These are phyloP conservation scores for Drosophila orena DNA, from an alignment of 1,140 invertebrate genomes.

Conservation along the genomic window DNA sequence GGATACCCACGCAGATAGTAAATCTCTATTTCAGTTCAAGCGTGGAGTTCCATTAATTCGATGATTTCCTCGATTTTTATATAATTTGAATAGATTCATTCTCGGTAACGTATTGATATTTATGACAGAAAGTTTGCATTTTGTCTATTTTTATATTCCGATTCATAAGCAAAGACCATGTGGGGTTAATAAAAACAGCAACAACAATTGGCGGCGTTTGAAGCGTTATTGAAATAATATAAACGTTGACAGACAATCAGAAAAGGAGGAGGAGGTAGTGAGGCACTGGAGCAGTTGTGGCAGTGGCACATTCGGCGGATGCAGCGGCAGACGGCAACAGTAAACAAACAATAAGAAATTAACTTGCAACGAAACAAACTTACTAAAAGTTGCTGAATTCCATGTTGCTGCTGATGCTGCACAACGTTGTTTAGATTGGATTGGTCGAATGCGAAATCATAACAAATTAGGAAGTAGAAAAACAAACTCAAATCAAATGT, in stretches of 20 bases:
- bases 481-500: conserved; percentile 47
- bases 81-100: no score
- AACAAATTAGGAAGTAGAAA: conserved; percentile 46
- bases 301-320: conserved; percentile 44
- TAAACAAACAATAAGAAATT: conserved; percentile 58
- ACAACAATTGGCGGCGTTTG: conserved; percentile 30
- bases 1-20: no score
- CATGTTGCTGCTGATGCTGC: conserved; percentile 88
- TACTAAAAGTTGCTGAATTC: conserved; percentile 88
- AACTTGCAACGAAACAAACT: conserved; percentile 83
- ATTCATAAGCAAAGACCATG: conserved; percentile 16
- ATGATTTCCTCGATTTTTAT: no score
- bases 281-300: conserved; percentile 26
- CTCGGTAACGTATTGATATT: no score
- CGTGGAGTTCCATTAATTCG: no score
- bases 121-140: no score
- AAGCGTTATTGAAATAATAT: conserved; percentile 42
- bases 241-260: conserved; percentile 51
- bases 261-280: conserved; percentile 44
- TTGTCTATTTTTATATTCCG: not conserved
- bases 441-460: conserved; percentile 45
- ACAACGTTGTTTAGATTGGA: conserved; percentile 42
- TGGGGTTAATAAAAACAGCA: conserved; percentile 38
- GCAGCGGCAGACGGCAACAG: conserved; percentile 55
- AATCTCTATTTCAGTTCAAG: no score